Evolutionary conservation across 2,113 vertebrate genomes (phyloP), one percentile per base, ranked within the genome.

Genomic region (Ondatra zibethicus): DNA sequence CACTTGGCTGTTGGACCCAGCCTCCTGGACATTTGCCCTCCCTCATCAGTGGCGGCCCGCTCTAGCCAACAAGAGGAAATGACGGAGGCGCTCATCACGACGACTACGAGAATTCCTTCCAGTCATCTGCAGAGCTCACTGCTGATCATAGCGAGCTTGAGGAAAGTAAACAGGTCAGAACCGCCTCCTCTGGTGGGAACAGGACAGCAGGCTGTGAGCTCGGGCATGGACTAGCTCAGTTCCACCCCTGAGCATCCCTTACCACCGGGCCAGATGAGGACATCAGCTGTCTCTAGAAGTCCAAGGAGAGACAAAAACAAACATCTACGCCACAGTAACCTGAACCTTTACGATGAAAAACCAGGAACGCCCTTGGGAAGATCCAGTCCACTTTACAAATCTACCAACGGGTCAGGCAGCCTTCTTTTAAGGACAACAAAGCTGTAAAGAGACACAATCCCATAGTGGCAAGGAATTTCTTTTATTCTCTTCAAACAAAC

Each of bases 141-240:
- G 0, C 25, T 55, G 7, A 31, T 36, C 7, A n/a, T 7, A 1
- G 25, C 0, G 1, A 52, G 23, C 17, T 7, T 6, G 17, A 39
- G 3, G 33, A 58, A 61, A 87, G n/a, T 39, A 39, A 68, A 17
- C 1, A 13, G 27, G 9, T 10, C 58, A 23, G 7, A 50, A 17
- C 0, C 2, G 10, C 2, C 2, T n/a, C 13, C 23, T 45, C 1
- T 11, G 2, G 21, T 10, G 2, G 12, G 27, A 31, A 27, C 1
- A 45, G 45, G 27, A 10, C 17, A 42, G 76, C 3, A 65, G 87
- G 45, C 29, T 82, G 7, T 85, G 58, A 86, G 27, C 3, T 66
- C 39, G 45, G 8, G 39, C 7, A 14, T 66, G 25, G 3, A 6
- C 25, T 65, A 21, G 7, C 23, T 29, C 58, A 42, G 4, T 33